Evolutionary conservation across 1,140 invertebrate genomes (phyloP), one percentile per base, ranked within the genome.

Genomic region (Physella acuta): DNA sequence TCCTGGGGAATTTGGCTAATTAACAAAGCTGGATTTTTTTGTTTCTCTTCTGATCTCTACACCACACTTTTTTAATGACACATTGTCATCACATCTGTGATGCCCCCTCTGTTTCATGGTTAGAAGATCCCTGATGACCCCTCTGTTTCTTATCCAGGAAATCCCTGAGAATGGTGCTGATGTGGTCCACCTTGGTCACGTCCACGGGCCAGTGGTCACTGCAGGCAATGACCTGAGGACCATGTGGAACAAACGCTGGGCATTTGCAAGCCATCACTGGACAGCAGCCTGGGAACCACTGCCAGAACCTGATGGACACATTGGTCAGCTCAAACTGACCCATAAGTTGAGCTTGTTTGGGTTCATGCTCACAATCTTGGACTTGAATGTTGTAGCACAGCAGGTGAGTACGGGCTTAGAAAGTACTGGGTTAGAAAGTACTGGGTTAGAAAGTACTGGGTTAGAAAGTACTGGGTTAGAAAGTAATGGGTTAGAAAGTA

Each of bases 131-230:
- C n/a, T n/a, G n/a, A n/a, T n/a, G n/a, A n/a, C n/a, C n/a, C n/a
- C 26, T 55, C 26, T 44, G 20, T 62, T 55, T 56, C 16, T 39
- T 56, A 52, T 71, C n/a, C 80, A 95, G 91, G 94, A 96, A 78
- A 92, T 96, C 53, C 93, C 94, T 0, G 94, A 96, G 84, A 97
- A 97, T 77, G 94, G 93, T 0, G 92, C 93, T 0, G 94, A 97
- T 80, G 85, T 91, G 1, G 90, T 90, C 0, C 94, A 96, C 80
- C 85, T 97, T 16, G 88, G 49, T 8, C 79, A 90, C 0, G 87
- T 96, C 0, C 94, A 96, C 75, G 88, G 88, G 31, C 84, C 88
- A 26, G 79, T 87, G 37, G 81, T 91, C 75, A 75, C 92, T 44
- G 75, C 87, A 31, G 88, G 90, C 34, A 81, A 87, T 0, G 83